A percentile compares a stretch with the other conserved stretches of the same genome.
Evolutionary conservation across 2,113 vertebrate genomes (phyloP).

Genomic region (Grantiella picta): DNA sequence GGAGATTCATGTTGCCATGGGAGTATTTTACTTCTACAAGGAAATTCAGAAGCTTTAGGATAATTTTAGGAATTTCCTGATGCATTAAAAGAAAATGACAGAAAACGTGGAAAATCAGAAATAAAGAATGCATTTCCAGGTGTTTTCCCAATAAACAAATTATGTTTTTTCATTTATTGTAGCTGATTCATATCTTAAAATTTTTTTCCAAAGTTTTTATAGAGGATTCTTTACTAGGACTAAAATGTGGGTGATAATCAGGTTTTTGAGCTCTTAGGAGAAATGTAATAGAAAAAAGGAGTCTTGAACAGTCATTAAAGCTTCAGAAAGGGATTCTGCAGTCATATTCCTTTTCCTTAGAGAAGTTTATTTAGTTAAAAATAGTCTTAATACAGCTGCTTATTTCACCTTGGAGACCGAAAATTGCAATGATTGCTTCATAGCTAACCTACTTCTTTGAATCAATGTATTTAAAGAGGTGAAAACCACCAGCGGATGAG

Average conservation of each 20-base stretch:
- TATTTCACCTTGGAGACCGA: slow-evolving; percentile 14
- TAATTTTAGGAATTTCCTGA: neutral
- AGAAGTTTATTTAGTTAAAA: neutral
- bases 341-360: neutral
- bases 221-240: neutral
- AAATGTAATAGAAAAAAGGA: neutral
- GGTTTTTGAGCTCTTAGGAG: neutral
- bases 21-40: neutral
- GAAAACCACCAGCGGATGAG: neutral
- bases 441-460: neutral
- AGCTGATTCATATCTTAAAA: neutral
- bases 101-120: neutral
- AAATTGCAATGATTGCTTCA: neutral
- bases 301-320: neutral
- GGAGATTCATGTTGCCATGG: neutral
- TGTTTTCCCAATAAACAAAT: neutral
- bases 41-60: neutral
- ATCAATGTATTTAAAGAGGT: slow-evolving; percentile 19
- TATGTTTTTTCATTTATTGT: neutral
- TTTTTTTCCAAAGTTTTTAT: neutral
- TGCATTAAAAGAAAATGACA: neutral
- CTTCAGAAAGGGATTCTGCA: neutral
- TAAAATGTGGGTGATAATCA: neutral
- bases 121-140: neutral
- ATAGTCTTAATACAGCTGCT: neutral